Percentiles rank a stretch among this genome's conserved stretches.
These are phyloP conservation scores for Meandrusa payeni DNA, from an alignment of 2,888 invertebrate species.

Conservation along the genomic window DNA sequence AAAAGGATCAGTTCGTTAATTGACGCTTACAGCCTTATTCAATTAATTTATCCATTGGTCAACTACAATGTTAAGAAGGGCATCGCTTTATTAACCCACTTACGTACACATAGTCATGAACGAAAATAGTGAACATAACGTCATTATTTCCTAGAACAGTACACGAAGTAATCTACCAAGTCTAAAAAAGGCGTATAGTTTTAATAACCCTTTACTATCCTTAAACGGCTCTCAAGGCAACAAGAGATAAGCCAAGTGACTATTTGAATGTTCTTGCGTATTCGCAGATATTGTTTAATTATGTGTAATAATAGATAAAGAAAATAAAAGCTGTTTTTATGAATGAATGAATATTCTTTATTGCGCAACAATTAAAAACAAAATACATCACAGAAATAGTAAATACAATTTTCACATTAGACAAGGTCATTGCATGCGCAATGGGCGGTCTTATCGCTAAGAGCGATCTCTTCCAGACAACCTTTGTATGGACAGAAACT, in stretches of 20 bases:
- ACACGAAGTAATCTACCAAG: background rate
- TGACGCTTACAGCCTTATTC: background rate
- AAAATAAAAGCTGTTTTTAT: no score
- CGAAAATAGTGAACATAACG: slow-evolving; percentile 6
- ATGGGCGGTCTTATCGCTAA: no score
- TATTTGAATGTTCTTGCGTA: slow-evolving; percentile 7
- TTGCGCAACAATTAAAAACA: no score
- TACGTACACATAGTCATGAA: background rate
- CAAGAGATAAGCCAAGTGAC: background rate
- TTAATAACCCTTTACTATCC: slow-evolving; percentile 5
- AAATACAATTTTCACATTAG: no score
- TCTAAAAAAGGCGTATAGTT: slow-evolving; percentile 3
- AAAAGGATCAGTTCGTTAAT: background rate
- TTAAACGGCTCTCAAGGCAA: slow-evolving; percentile 7
- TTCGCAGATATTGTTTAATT: no score
- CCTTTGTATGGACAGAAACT: no score
- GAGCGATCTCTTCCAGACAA: no score
- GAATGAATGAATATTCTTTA: no score
- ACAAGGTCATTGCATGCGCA: no score
- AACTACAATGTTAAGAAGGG: background rate
- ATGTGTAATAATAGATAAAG: no score
- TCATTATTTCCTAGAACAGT: slow-evolving; percentile 2
- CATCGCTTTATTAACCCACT: slow-evolving; percentile 1
- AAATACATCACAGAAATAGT: no score
- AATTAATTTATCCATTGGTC: slow-evolving; percentile 10